Evolutionary conservation across 2,113 vertebrate genomes (phyloP), one percentile per base, ranked within the genome.

Genomic region (Rostratula benghalensis): DNA sequence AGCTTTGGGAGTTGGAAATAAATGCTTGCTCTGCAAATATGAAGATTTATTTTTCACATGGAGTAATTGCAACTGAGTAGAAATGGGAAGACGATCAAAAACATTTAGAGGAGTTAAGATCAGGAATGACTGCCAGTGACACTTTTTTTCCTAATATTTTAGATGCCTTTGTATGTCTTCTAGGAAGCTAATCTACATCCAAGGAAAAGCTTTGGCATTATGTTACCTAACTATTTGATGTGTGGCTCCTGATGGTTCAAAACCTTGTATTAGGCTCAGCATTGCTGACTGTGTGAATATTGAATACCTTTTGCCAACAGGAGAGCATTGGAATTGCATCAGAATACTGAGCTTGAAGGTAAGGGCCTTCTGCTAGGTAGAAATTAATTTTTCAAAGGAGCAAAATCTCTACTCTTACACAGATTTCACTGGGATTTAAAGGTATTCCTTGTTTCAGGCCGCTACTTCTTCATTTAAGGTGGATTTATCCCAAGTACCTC

Each of bases 41-140:
- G 3, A 86, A 95, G 85, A 93, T 86, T 93, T 92, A 50, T 95
- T 94, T 93, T 96, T 78, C 87, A 73, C 45, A 31, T 27, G 45
- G 24, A 82, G 31, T 75, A 89, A 91, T 87, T 95, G 78, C 89
- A 79, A 84, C 48, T 45, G 74, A 64, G 39, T 67, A 56, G 89
- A 88, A 95, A 93, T 75, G 79, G 88, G 60, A 95, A 78, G 61
- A 91, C 5, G 3, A 60, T 95, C 69, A 90, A 92, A 94, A 94
- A 37, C 39, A 25, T 93, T 86, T 75, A 71, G 85, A 96, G 79
- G 69, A 81, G 23, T 64, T 56, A 60, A 63, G 56, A 78, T 77
- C 27, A 21, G 6, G 5, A 86, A 75, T 61, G 56, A 64, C 79
- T 89, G 73, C 64, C 75, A 54, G 46, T 79, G 76, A 22, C 53